A percentile compares a stretch with the other conserved stretches of the same genome.
phyloP scores from a whole-genome alignment of 2,888 invertebrate genomes.

The Epistrophella euchroma region DNA sequence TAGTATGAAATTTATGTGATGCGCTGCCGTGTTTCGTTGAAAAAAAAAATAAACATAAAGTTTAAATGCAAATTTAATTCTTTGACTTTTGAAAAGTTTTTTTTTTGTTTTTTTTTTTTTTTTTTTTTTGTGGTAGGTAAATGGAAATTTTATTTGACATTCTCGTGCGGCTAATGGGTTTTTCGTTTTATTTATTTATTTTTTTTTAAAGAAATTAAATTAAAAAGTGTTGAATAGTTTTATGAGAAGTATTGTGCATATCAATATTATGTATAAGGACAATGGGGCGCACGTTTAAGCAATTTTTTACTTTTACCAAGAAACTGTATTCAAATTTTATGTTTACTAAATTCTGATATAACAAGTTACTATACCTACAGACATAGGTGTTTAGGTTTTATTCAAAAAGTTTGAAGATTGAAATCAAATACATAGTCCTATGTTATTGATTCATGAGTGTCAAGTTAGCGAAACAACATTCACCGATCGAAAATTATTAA shows the following conservation, averaged over 20 bases:
- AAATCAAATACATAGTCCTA: too few species aligned
- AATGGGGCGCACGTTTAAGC: not conserved
- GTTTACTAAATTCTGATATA: too few species aligned
- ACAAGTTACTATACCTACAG: too few species aligned
- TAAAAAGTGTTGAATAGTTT: not conserved
- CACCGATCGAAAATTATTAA: too few species aligned
- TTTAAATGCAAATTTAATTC: slow-evolving; percentile 58
- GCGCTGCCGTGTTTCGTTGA: slow-evolving; percentile 18
- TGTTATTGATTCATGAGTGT: too few species aligned
- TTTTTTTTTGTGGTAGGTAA: too few species aligned
- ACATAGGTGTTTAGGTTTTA: too few species aligned
- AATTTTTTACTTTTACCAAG: not conserved
- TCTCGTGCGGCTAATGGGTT: slow-evolving; percentile 56
- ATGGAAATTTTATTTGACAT: slow-evolving; percentile 53
- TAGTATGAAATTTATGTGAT: slow-evolving; percentile 66
- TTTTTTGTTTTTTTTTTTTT: too few species aligned
- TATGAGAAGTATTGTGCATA: not conserved
- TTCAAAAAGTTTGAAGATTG: too few species aligned
- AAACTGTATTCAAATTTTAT: too few species aligned
- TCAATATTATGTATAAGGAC: not conserved
- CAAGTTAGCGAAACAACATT: too few species aligned
- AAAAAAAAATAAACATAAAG: slow-evolving; percentile 7
- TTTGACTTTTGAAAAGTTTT: slow-evolving; percentile 36
- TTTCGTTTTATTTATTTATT: not conserved
- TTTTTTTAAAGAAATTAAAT: not conserved